Base-by-base conservation (phyloP, 2,113 vertebrate genomes). In the Thinocorus orbignyianus region DNA sequence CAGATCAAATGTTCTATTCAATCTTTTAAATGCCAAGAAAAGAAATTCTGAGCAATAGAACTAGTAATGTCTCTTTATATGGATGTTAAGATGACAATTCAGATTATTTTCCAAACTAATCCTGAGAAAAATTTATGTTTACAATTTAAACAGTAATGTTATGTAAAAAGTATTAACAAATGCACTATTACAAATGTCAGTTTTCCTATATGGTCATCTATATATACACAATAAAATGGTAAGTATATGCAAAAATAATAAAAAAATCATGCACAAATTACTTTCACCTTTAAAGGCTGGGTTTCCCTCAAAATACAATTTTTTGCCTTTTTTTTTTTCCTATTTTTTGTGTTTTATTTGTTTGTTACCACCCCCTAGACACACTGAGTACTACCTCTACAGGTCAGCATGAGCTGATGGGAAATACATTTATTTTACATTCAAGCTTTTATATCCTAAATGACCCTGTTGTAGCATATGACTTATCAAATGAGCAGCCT, bases 111-210 rank as follows among this genome's bases (percentile, higher is more conserved):
- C 97, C 96, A 97, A 98, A 98, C 97, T 98, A 97, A 97, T 98
- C 98, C 97, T 98, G 97, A 98, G 97, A 98, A 98, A 98, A 98
- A 98, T 96, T 95, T 91, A 97, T 98, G 97, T 98, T 98, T 98
- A 98, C 97, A 96, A 97, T 98, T 98, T 98, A 98, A 98, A 98
- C 97, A 97, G 97, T 97, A 97, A 98, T 98, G 97, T 98, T 97
- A 98, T 98, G 98, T 98, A 98, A 98, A 98, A 98, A 98, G 98
- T 98, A 98, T 98, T 98, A 98, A 98, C 98, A 98, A 98, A 98
- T 98, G 97, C 98, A 98, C 98, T 97, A 98, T 98, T 98, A 98
- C 98, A 98, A 98, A 98, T 98, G 98, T 98, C 97, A 96, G 95
- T 98, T 98, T 91, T 98, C 97, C 97, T 98, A 98, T 98, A 96